Evolutionary conservation across 2,888 invertebrate species (phyloP).

Genomic region (Spodoptera exigua): DNA sequence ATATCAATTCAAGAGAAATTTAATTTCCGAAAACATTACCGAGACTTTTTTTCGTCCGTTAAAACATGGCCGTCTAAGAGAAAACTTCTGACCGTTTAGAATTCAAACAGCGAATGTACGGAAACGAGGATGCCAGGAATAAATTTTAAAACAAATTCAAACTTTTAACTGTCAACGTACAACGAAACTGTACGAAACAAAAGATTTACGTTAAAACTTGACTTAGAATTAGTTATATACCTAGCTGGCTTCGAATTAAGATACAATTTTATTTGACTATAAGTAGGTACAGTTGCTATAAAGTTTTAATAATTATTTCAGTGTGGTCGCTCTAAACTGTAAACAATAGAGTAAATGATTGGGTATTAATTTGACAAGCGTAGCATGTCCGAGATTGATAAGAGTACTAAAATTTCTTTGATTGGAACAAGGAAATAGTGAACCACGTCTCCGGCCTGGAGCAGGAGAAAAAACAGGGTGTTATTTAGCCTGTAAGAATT

Average conservation of each 20-base stretch:
- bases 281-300: conserved; percentile 16
- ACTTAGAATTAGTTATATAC: conserved; percentile 76
- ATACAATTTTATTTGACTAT: conserved; percentile 21
- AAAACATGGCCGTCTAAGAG: conserved; percentile 63
- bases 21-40: conserved; percentile 68
- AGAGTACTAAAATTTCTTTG: no score
- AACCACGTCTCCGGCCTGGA: no score
- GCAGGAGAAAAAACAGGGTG: no score
- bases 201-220: conserved; percentile 85
- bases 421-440: no score
- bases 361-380: conserved; percentile 23
- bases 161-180: conserved; percentile 79
- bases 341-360: conserved; percentile 7
- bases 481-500: no score
- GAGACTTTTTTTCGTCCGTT: conserved; percentile 64
- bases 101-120: conserved; percentile 83
- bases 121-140: conserved; percentile 81
- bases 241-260: conserved; percentile 68
- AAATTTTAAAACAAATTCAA: conserved; percentile 86
- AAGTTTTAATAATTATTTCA: conserved; percentile 54
- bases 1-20: conserved; percentile 61
- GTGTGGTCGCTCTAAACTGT: no score
- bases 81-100: conserved; percentile 77
- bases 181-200: conserved; percentile 80
- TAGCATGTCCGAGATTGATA: no score